Conservation (phyloP, 2,888 invertebrate species). For the Neoitamus cyanurus region DNA sequence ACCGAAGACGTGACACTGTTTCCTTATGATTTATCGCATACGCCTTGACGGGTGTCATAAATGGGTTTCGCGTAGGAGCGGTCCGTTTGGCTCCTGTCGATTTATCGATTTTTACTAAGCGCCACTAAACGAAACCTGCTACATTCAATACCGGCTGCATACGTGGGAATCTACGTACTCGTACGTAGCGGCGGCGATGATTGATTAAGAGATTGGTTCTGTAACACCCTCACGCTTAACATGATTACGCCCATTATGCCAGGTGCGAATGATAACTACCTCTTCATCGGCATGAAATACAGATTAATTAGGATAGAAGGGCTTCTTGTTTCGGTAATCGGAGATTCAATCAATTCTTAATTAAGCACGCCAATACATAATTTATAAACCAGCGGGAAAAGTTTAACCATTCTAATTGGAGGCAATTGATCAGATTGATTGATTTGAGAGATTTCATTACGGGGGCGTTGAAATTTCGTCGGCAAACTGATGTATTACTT, state of each 20-base stretch:
- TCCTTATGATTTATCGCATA: conserved; percentile 27
- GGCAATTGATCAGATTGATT: conserved; percentile 6
- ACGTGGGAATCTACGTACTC: not conserved
- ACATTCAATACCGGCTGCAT: not conserved
- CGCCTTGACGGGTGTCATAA: conserved; percentile 21
- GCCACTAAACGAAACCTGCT: conserved; percentile 16
- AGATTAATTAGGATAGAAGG: conserved; percentile 36
- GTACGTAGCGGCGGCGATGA: not conserved
- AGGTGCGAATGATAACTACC: conserved; percentile 32
- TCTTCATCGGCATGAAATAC: conserved; percentile 22
- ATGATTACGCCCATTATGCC: conserved; percentile 6
- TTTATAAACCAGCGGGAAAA: conserved; percentile 18
- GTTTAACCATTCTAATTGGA: conserved; percentile 5
- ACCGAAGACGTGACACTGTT: not conserved
- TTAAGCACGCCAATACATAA: conserved; percentile 22
- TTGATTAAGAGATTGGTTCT: conserved; percentile 22
- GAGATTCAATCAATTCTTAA: conserved; percentile 36
- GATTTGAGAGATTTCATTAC: conserved; percentile 5
- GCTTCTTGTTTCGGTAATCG: conserved; percentile 8
- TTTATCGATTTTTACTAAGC: conserved; percentile 33
- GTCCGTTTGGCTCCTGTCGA: not conserved
- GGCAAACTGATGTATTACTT: not conserved
- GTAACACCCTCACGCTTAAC: not conserved
- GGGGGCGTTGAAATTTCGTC: not conserved
- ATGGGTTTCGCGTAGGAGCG: not conserved